Evolutionary conservation across 2,888 invertebrate genomes (phyloP), one percentile per base, ranked within the genome.

Genomic region (Acleris holmiana): DNA sequence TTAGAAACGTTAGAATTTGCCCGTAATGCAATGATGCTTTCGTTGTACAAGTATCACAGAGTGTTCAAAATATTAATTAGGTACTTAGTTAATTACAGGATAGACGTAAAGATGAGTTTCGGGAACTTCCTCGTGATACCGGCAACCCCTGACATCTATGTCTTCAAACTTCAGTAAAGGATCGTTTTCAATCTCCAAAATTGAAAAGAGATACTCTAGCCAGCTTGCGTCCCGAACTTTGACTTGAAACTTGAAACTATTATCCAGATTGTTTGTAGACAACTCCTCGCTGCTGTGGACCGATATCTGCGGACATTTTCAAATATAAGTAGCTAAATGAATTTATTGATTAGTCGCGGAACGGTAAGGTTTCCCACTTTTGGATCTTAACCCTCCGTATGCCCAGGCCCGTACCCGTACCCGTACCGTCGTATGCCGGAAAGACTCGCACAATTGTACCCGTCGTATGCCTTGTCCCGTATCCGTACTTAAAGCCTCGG

Each of bases 51-150:
- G n/a, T n/a, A n/a, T n/a, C n/a, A n/a, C n/a, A n/a, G n/a, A n/a
- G n/a, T n/a, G n/a, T n/a, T 21, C 21, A 25, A 25, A 25, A 13
- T 35, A 35, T 35, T 35, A 21, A 48, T n/a, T n/a, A n/a, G 15
- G 2, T 21, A 48, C 17, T 21, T 10, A 35, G 13, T 35, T 8
- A 64, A 62, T 73, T 78, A 88, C 88, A 74, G 76, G 76, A 69
- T 87, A 89, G 2, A 71, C 80, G 73, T 87, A 76, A 29, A 84
- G 64, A 13, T 54, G 54, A 4, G 51, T 70, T 10, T 74, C 62
- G 5, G 84, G 85, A 21, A 92, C 83, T 82, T 95, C 95, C 49
- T 94, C 76, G 0, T 86, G 76, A 73, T 94, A 94, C 25, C 94
- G 91, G 73, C 95, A 95, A 57, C 91, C 87, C 61, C 95, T 88